Evolutionary conservation across 2,797 vertebrate genomes (phyloP).

Genomic region (Psittacula derbiana): DNA sequence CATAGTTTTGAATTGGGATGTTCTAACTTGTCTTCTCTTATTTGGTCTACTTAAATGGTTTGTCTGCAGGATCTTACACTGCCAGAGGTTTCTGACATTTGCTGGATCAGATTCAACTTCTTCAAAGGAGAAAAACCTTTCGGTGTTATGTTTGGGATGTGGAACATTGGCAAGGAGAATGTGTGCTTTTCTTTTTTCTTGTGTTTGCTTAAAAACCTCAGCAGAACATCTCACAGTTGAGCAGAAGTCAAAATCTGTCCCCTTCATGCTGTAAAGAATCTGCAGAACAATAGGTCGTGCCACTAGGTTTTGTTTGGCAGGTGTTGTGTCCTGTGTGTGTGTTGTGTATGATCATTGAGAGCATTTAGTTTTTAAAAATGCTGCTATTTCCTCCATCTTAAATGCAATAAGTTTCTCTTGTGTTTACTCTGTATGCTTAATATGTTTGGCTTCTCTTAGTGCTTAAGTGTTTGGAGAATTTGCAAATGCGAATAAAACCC

Average conservation of each 20-base stretch:
- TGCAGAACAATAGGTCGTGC: neutral
- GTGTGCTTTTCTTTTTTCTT: neutral
- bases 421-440: neutral
- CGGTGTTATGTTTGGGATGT: neutral
- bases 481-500: fast-evolving
- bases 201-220: neutral
- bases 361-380: neutral
- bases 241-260: neutral
- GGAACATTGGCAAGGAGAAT: neutral
- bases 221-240: neutral
- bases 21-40: neutral
- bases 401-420: neutral
- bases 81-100: neutral
- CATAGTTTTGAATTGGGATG: neutral
- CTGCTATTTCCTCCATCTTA: neutral
- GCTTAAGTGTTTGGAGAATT: neutral
- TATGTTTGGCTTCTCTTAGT: neutral
- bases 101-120: neutral
- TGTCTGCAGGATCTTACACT: neutral
- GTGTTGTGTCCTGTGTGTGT: neutral
- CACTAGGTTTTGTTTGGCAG: neutral
- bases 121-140: neutral
- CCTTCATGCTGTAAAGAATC: neutral
- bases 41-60: neutral
- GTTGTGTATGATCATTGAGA: neutral